Conservation (phyloP, 2,888 invertebrate genomes). For the Agapostemon virescens region DNA sequence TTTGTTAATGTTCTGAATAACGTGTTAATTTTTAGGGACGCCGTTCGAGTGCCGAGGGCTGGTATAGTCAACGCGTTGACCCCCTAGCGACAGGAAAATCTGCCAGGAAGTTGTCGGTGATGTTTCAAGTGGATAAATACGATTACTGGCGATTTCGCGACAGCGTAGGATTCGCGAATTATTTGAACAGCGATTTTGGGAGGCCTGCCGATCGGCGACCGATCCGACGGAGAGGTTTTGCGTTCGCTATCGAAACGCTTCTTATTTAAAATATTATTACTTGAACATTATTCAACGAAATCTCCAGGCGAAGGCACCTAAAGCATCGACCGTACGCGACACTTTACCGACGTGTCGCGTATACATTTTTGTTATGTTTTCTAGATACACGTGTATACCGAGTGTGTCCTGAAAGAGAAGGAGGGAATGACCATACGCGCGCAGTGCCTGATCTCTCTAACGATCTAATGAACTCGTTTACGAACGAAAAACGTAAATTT, state of each 20-base stretch:
- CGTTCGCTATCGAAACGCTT: not conserved
- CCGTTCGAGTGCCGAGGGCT: too few species aligned
- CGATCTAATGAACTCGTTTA: conserved; percentile 38
- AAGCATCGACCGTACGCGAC: conserved; percentile 62
- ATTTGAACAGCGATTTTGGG: not conserved
- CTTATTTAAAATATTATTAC: conserved; percentile 4
- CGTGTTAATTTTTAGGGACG: too few species aligned
- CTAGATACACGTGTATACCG: conserved; percentile 8
- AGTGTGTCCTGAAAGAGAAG: conserved; percentile 29
- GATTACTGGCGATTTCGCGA: not conserved
- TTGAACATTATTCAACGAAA: conserved; percentile 43
- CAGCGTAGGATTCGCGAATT: not conserved
- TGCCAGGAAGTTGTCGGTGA: too few species aligned
- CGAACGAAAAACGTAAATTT: not conserved
- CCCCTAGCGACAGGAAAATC: too few species aligned
- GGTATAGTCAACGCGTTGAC: too few species aligned
- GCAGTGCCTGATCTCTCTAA: conserved; percentile 38
- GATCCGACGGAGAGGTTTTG: conserved; percentile 3
- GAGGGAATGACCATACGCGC: conserved; percentile 41
- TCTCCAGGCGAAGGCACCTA: conserved; percentile 62
- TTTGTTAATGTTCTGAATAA: too few species aligned
- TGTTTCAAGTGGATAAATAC: not conserved
- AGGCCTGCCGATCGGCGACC: not conserved
- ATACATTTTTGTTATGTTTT: too few species aligned
- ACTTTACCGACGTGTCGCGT: conserved; percentile 26